Base-by-base conservation (phyloP, 2,888 invertebrate genomes). In the Rapana venosa region DNA sequence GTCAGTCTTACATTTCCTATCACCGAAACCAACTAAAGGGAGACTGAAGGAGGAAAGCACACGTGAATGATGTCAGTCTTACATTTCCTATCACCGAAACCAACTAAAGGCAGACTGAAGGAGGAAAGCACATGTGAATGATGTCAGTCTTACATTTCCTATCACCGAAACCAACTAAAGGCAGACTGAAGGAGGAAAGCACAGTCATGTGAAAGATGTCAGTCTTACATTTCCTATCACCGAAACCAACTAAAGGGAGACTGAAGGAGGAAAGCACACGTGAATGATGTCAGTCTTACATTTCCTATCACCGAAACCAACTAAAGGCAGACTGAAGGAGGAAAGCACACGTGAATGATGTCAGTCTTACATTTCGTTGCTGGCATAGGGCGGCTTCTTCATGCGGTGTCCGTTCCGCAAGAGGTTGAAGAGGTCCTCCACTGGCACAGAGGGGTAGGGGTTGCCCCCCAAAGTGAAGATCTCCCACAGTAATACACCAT, bases 381-480 rank as follows among this genome's bases (percentile, higher is more conserved):
- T 98, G 96, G 99, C 99, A 96, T 98, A 98, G 0, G 98, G 97
- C 17, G 99, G 99, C 94, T 98, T 98, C 96, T 98, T 98, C 99
- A 99, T 99, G 92, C 99, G 97, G 95, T 98, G 98, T 0, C 99
- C 99, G 87, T 98, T 98, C 96, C 98, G 97, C 89, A 99, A 97
- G 92, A 98, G 97, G 95, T 98, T 98, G 97, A 98, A 99, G 93
- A 99, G 97, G 95, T 98, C 98, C 96, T 99, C 98, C 47, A 99
- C 98, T 6, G 98, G 98, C 35, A 99, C 98, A 0, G 98, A 98
- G 4, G 99, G 99, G 97, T 99, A 99, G 0, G 99, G 99, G 13
- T 99, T 99, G 30, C 98, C 99, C 32, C 99, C 99, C 89, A 99
- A 97, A 0, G 99, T 99, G 98, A 99, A 99, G 86, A 99, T 99